A percentile compares a stretch with the other conserved stretches of the same genome.
Conservation (phyloP, 1,140 invertebrate genomes). For the Solen grandis region DNA sequence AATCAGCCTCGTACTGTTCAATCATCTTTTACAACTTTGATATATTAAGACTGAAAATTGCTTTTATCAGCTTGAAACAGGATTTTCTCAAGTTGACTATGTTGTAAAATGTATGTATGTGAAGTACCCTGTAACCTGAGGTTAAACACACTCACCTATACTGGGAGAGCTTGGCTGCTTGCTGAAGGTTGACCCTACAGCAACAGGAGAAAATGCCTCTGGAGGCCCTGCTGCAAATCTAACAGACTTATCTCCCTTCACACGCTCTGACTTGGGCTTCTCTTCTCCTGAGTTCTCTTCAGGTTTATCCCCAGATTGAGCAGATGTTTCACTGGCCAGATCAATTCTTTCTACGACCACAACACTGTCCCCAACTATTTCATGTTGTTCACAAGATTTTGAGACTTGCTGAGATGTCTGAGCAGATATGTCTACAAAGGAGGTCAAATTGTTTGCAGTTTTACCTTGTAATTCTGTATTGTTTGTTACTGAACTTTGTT, state of each 20-base stretch:
- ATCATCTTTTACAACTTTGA: no score
- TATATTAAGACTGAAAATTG: no score
- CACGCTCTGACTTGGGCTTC: no score
- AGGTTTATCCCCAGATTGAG: no score
- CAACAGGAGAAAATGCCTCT: background rate
- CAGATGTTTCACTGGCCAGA: no score
- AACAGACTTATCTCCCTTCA: constrained; percentile 45
- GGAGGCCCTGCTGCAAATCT: constrained; percentile 36
- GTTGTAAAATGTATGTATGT: no score
- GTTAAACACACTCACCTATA: no score
- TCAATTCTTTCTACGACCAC: constrained; percentile 7
- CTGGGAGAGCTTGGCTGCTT: constrained; percentile 18
- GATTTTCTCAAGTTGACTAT: no score
- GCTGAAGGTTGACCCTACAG: background rate
- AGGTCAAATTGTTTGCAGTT: background rate
- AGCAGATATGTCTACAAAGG: constrained; percentile 59
- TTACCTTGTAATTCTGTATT: constrained; percentile 4
- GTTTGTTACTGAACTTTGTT: background rate
- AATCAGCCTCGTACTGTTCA: no score
- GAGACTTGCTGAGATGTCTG: background rate
- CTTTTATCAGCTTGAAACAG: no score
- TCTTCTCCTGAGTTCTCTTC: no score
- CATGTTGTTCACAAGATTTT: background rate
- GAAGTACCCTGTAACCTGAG: no score
- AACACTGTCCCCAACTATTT: background rate